Conservation (phyloP, 2,113 vertebrate genomes). For the Pollachius pollachius region DNA sequence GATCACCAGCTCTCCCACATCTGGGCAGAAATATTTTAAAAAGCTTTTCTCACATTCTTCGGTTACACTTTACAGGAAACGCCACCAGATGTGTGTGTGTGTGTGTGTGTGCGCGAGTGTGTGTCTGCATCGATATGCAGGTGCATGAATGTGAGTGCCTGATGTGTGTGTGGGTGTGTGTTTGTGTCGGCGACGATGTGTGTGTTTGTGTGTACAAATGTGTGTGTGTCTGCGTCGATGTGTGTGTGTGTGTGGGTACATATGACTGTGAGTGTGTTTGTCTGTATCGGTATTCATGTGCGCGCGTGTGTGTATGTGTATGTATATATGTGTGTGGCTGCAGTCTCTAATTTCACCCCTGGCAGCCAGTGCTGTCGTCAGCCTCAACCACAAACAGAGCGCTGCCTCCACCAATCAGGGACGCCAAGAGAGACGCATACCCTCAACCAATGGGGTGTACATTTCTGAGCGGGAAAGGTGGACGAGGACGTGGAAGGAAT, state of each 20-base stretch:
- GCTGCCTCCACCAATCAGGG: conserved; percentile 51
- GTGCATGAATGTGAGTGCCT: too few relatives aligned
- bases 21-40: conserved; percentile 52
- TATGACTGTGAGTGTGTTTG: too few relatives aligned
- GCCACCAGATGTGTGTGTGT: conserved; percentile 31
- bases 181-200: background rate
- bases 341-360: conserved; percentile 52
- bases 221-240: conserved; percentile 2
- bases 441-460: conserved; percentile 37
- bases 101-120: conserved; percentile 21
- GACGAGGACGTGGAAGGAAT: conserved; percentile 16
- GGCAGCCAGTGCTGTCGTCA: conserved; percentile 49
- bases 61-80: conserved; percentile 66
- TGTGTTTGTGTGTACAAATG: conserved; percentile 36
- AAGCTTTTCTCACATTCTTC: conserved; percentile 59
- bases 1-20: conserved; percentile 36
- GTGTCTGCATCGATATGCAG: conserved; percentile 11
- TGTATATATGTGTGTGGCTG: conserved; percentile 12
- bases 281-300: too few relatives aligned
- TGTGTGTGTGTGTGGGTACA: conserved; percentile 1
- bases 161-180: too few relatives aligned
- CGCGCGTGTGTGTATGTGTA: conserved; percentile 24
- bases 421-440: conserved; percentile 37
- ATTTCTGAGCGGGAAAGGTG: conserved; percentile 32
- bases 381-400: conserved; percentile 54